These are phyloP conservation scores for Diorhabda sublineata DNA, from an alignment of 1,140 invertebrate genomes.

Conservation along the genomic window DNA sequence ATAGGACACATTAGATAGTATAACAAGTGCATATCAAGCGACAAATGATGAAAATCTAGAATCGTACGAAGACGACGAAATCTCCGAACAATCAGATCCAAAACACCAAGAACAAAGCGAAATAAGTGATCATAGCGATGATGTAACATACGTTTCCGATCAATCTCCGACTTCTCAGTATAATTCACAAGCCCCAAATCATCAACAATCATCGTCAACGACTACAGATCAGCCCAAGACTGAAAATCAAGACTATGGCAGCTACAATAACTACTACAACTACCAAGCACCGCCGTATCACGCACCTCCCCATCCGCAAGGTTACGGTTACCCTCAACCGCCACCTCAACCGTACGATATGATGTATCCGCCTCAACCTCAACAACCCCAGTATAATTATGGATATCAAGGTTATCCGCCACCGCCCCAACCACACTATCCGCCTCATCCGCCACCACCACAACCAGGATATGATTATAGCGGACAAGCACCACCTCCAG, in stretches of 20 bases:
- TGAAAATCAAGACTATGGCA: constrained; percentile 33
- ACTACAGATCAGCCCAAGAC: constrained; percentile 29
- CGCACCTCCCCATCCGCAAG: constrained; percentile 33
- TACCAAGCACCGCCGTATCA: constrained; percentile 39
- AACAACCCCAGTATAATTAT: constrained; percentile 41
- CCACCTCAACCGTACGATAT: constrained; percentile 38
- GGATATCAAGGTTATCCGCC: constrained; percentile 35
- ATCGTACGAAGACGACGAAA: constrained; percentile 17
- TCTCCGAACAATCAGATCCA: constrained; percentile 12
- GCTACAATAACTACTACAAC: constrained; percentile 39
- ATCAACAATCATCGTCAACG: constrained; percentile 19
- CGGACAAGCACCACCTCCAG: constrained; percentile 28
- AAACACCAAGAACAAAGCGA: constrained; percentile 27
- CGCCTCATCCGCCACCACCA: constrained; percentile 34
- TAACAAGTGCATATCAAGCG: constrained; percentile 38
- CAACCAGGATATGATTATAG: constrained; percentile 34
- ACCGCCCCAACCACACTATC: constrained; percentile 36
- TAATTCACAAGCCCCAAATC: constrained; percentile 3
- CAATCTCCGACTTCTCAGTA: constrained; percentile 26
- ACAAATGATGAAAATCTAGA: constrained; percentile 20
- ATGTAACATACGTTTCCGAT: constrained; percentile 39
- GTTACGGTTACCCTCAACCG: constrained; percentile 26
- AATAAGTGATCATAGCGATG: constrained; percentile 36
- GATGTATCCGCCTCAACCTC: constrained; percentile 34
- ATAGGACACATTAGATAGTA: constrained; percentile 44